phyloP scores from a whole-genome alignment of 2,797 vertebrate species.

The Gymnoscopelus microlampas region DNA sequence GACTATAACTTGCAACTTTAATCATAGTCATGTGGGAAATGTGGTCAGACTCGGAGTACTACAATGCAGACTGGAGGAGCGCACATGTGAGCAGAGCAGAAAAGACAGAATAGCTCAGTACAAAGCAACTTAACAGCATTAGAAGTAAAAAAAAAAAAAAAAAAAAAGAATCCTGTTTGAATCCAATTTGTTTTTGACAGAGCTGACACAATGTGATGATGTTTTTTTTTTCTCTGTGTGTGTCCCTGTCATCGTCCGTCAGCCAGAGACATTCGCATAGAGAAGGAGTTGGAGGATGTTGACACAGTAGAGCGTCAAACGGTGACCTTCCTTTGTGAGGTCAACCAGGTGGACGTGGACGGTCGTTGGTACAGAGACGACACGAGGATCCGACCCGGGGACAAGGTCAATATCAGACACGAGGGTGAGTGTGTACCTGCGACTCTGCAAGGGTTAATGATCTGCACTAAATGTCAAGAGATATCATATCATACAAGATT shows the following conservation, averaged over 20 bases:
- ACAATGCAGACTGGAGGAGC: no score
- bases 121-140: neutral
- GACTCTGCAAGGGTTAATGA: no score
- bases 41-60: no score
- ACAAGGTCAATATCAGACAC: conserved; percentile 89
- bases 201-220: conserved; percentile 15
- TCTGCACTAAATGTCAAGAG: no score
- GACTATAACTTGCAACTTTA: no score
- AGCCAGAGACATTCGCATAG: conserved; percentile 90
- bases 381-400: conserved; percentile 83
- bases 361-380: conserved; percentile 93
- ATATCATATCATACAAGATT: no score
- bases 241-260: conserved; percentile 35
- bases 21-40: no score
- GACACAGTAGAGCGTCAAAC: conserved; percentile 87
- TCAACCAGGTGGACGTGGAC: conserved; percentile 90
- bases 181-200: neutral
- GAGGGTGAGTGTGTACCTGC: conserved; percentile 80
- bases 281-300: conserved; percentile 87
- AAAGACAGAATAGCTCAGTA: neutral
- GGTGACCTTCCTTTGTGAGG: conserved; percentile 88
- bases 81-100: neutral
- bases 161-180: neutral
- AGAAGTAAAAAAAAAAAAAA: neutral
- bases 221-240: neutral